phyloP scores from a whole-genome alignment of 2,113 vertebrate genomes.

The Gallinago undulata region DNA sequence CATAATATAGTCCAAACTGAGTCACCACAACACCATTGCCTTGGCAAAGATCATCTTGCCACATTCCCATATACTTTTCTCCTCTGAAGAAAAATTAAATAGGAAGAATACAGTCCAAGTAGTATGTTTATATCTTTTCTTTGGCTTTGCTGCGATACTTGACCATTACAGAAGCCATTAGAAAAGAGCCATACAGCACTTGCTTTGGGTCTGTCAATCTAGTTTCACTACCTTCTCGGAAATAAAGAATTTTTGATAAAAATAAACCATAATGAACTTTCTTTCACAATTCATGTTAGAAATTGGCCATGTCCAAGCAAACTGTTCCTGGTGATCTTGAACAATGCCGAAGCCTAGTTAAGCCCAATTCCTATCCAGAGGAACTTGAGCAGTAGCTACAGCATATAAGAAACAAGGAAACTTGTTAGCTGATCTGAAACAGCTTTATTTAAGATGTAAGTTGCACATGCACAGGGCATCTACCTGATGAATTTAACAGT shows the following conservation, averaged over 20 bases:
- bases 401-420: not conserved
- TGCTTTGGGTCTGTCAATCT: not conserved
- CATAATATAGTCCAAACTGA: slow-evolving; percentile 96
- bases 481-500: not conserved
- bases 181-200: not conserved
- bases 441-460: not conserved
- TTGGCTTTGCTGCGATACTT: not conserved
- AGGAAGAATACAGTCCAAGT: not conserved
- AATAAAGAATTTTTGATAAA: not conserved
- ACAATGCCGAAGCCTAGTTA: not conserved
- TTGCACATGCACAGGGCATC: not conserved
- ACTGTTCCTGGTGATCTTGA: not conserved
- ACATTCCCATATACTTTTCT: slow-evolving; percentile 98
- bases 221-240: not conserved
- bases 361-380: not conserved
- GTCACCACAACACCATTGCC: slow-evolving; percentile 96
- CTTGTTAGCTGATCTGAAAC: not conserved
- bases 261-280: not conserved
- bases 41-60: slow-evolving; percentile 92
- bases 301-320: not conserved
- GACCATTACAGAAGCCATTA: not conserved
- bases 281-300: not conserved
- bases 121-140: not conserved
- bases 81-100: slow-evolving; percentile 76
- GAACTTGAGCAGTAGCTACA: not conserved